Percentiles rank a stretch among this genome's conserved stretches.
phyloP scores from a whole-genome alignment of 2,888 invertebrate genomes.

The Drosophila pegasa region DNA sequence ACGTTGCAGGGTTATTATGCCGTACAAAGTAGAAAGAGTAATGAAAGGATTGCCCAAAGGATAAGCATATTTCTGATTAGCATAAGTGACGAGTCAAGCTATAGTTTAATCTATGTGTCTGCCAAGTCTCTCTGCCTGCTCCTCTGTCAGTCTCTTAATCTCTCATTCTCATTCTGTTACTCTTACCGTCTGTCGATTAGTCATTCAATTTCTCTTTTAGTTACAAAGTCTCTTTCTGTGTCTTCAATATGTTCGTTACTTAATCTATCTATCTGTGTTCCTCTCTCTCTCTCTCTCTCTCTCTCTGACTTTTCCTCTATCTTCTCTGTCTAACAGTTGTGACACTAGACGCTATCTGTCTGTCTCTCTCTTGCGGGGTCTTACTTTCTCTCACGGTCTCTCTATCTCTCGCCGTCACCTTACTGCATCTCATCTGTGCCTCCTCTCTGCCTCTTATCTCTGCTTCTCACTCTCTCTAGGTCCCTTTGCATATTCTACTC shows the following conservation, averaged over 20 bases:
- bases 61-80: too few species aligned
- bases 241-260: not conserved
- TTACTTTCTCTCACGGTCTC: too few species aligned
- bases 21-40: not conserved
- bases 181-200: not conserved
- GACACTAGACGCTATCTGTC: too few species aligned
- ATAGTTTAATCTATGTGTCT: not conserved
- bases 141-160: too few species aligned
- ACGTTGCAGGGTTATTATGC: not conserved
- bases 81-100: not conserved
- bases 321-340: too few species aligned
- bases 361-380: too few species aligned
- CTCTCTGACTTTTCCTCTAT: not conserved
- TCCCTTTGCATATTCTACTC: too few species aligned
- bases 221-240: not conserved
- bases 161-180: not conserved
- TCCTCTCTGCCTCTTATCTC: too few species aligned
- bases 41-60: not conserved
- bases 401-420: too few species aligned
- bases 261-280: not conserved
- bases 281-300: not conserved
- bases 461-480: too few species aligned
- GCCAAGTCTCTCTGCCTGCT: not conserved
- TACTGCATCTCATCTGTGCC: too few species aligned
- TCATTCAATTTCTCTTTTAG: not conserved